Base-by-base conservation (phyloP, 1,140 invertebrate species). In the Mycetomoellerius zeteki region DNA sequence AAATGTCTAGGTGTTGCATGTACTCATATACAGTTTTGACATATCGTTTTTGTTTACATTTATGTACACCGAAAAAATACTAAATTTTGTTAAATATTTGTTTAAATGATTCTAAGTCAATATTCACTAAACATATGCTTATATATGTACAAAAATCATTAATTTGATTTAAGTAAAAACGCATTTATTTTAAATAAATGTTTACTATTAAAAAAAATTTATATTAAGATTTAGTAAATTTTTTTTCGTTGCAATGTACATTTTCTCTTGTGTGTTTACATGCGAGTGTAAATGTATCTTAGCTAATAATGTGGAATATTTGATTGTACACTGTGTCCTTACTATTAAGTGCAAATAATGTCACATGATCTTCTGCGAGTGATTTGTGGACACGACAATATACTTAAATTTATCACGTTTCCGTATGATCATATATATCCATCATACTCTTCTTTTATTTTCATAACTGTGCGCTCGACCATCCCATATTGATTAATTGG, bases 401-500 rank as follows among this genome's bases (percentile, higher is more conserved):
- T 78, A 50, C 12, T 78, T 64, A 65, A 47, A 65, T 65, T 78
- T 64, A 43, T 65, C 27, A 7, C 37, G 24, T 12, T 30, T n/a
- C 24, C 12, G 12, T 21, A 58, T 21, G 30, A 24, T 56, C 24
- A 56, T 69, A 19, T 69, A 19, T 54, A 60, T 82, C 67, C 21
- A 50, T 84, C 54, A 62, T 16, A 19, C n/a, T 75, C 4, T 33
- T 60, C 24, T 75, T 60, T 71, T 54, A 84, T 84, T 60, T 47
- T 84, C 30, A 60, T 24, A 56, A 54, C 19, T 47, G 6, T 0
- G n/a, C n/a, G 72, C 62, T 84, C 88, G 76, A 85, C 37, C 24
- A 50, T 58, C 52, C 77, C 84, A 56, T 33, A 50, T 89, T 52
- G 88, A 90, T 90, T 89, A 90, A 90, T 90, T 87, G 85, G 65